Conservation (phyloP, 2,797 vertebrate genomes). For the Anomalospiza imberbis region DNA sequence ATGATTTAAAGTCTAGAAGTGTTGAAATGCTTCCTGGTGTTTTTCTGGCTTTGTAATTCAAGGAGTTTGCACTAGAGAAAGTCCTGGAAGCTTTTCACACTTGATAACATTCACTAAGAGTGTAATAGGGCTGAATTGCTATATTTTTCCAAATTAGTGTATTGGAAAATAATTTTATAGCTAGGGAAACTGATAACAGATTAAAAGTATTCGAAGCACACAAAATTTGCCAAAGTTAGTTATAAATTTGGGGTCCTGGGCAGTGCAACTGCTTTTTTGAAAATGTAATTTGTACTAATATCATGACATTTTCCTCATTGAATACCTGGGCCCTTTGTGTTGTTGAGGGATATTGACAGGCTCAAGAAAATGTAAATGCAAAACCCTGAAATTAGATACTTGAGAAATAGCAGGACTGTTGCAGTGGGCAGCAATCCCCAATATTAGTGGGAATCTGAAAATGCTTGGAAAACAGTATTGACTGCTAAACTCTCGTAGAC, state of each 20-base stretch:
- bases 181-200: neutral
- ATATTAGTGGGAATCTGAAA: neutral
- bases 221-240: neutral
- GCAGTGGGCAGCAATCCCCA: neutral
- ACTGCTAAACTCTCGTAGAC: neutral
- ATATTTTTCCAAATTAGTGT: neutral
- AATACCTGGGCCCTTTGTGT: neutral
- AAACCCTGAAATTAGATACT: neutral
- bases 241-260: neutral
- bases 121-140: neutral
- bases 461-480: neutral
- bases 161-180: neutral
- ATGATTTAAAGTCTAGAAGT: neutral
- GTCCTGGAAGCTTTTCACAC: neutral
- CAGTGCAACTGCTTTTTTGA: neutral
- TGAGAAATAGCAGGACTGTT: neutral
- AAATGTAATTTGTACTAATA: neutral
- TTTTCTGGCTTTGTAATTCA: neutral
- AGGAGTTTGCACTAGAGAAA: neutral
- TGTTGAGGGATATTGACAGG: neutral
- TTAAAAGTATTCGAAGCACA: neutral
- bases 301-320: rapidly evolving
- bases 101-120: neutral
- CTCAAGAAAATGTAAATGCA: neutral
- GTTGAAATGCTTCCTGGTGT: neutral